Percentiles rank a stretch among this genome's conserved stretches.
phyloP scores from a whole-genome alignment of 2,888 invertebrate species.

The Helleia helle region DNA sequence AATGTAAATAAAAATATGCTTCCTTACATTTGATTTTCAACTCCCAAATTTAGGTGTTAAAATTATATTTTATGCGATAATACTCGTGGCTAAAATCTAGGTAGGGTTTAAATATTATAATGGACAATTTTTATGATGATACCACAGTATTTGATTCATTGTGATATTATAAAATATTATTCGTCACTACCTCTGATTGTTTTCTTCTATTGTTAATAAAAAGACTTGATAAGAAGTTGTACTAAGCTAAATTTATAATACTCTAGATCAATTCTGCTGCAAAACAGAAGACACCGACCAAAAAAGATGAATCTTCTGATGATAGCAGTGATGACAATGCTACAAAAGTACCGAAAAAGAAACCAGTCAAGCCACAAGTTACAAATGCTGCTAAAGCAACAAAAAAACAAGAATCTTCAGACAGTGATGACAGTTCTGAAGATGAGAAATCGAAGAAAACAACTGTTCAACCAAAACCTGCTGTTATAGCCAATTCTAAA shows the following conservation, averaged over 20 bases:
- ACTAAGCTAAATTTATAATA: conserved; percentile 2
- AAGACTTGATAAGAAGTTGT: neutral
- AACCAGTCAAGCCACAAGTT: conserved; percentile 32
- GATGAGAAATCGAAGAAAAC: conserved; percentile 37
- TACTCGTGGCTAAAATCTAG: no score
- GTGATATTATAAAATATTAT: conserved; percentile 33
- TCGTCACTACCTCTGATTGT: conserved; percentile 63
- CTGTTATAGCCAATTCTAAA: conserved; percentile 17
- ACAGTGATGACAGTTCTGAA: conserved; percentile 43
- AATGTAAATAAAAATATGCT: no score
- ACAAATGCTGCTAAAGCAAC: conserved; percentile 23
- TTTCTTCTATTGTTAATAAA: neutral
- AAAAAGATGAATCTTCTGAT: conserved; percentile 46
- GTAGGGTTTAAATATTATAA: no score
- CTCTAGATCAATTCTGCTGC: conserved; percentile 22
- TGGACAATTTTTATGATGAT: no score
- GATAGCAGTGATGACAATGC: conserved; percentile 45
- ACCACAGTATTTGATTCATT: conserved; percentile 29
- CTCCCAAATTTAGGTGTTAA: no score
- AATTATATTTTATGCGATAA: no score
- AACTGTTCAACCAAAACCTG: conserved; percentile 19
- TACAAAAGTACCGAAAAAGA: conserved; percentile 29
- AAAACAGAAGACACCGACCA: conserved; percentile 34
- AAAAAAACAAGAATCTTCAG: conserved; percentile 42
- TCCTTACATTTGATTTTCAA: no score